Conservation (phyloP, 2,797 vertebrate genomes). For the Loris lydekkerianus region DNA sequence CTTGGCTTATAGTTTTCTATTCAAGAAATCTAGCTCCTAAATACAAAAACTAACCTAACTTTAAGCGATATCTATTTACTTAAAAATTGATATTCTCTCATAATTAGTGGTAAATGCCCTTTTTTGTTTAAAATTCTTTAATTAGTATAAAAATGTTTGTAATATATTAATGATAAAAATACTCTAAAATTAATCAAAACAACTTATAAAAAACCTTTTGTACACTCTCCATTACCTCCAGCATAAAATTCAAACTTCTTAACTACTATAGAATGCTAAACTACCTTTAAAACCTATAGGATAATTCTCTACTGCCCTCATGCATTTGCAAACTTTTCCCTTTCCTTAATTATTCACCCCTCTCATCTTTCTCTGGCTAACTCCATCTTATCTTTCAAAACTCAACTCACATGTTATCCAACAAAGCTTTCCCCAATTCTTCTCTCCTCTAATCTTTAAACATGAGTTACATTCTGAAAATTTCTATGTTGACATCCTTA, state of each 20-base stretch:
- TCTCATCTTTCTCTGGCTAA: not conserved
- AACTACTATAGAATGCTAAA: not conserved
- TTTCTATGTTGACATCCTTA: not conserved
- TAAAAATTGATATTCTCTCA: not conserved
- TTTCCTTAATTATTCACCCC: not conserved
- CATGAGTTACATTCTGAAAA: not conserved
- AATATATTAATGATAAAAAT: conserved; percentile 33
- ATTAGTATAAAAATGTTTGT: not conserved
- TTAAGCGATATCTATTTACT: not conserved
- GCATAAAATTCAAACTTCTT: not conserved
- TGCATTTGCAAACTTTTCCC: not conserved
- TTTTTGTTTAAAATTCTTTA: conserved; percentile 31
- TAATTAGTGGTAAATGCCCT: not conserved
- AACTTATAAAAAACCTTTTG: not conserved
- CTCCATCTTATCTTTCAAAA: conserved; percentile 38
- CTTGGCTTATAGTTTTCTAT: not conserved
- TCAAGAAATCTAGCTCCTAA: not conserved
- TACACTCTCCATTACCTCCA: not conserved
- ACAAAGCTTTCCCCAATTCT: not conserved
- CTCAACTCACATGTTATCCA: not conserved
- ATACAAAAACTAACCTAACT: conserved; percentile 30
- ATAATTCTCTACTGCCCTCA: not conserved
- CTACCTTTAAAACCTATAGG: not conserved
- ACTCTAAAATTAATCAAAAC: conserved; percentile 15
- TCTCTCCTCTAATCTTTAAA: not conserved